Evolutionary conservation across 2,797 vertebrate genomes (phyloP), one percentile per base, ranked within the genome.

Genomic region (Lates japonicus): DNA sequence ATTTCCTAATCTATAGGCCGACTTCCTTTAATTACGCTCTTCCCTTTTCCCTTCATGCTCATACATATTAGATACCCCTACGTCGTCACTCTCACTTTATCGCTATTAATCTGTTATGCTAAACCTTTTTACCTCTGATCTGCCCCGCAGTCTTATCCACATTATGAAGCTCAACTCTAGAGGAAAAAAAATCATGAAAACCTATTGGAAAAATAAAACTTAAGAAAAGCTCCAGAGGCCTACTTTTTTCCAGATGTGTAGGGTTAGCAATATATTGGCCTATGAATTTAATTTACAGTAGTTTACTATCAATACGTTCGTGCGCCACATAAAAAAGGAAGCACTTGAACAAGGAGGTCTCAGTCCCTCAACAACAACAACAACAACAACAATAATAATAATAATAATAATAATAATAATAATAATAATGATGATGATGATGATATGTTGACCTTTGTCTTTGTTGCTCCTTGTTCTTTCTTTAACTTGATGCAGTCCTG

Each of bases 1-100:
- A 92, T 95, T 94, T 93, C 88, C 88, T 93, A 92, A 95, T 95
- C 94, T 94, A 92, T 90, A 93, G 86, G 87, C 85, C 87, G 88
- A 86, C 77, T 87, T 90, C 78, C 87, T 85, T 90, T 94, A 94
- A 95, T 94, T 92, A 92, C 76, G 84, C 83, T 63, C 87, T 65
- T 58, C 73, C 77, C 44, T 65, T 61, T 19, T 76, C 71, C 75
- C 81, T 76, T 76, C 85, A 41, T 57, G 71, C 85, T 83, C 87
- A 80, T 86, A 79, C 87, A 86, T 82, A 88, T 91, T 92, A 94
- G 88, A 92, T 85, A 88, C 51, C 80, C 63, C 70, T 76, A 70
- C 82, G 77, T 83, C 41, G 19, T 25, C 83, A 81, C 87, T 79
- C 85, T 81, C 78, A 76, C 87, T 86, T 92, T 87, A 87, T 90